Percentiles rank a stretch among this genome's conserved stretches.
phyloP scores from a whole-genome alignment of 2,888 invertebrate genomes.

The Polymixis flavicincta region DNA sequence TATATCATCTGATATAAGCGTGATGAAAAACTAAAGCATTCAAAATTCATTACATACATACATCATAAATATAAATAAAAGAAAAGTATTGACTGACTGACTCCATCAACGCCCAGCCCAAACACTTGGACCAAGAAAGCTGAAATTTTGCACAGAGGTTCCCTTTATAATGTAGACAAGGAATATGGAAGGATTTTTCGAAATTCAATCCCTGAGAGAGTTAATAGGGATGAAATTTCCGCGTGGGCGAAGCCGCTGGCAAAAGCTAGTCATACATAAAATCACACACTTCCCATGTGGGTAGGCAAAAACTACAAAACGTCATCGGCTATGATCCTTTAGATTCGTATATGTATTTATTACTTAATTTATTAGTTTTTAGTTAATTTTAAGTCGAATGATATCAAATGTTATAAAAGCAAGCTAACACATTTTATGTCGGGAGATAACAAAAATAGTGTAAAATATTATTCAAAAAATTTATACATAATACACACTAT shows the following conservation, averaged over 20 bases:
- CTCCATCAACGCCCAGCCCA: too few relatives aligned
- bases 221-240: too few relatives aligned
- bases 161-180: too few relatives aligned
- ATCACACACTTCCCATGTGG: too few relatives aligned
- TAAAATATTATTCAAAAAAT: not conserved
- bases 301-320: not conserved
- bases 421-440: not conserved
- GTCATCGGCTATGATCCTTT: not conserved
- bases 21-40: not conserved
- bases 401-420: not conserved
- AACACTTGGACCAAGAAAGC: too few relatives aligned
- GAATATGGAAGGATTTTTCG: too few relatives aligned
- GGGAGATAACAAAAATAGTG: not conserved
- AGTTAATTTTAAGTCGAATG: not conserved
- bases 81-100: too few relatives aligned
- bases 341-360: not conserved
- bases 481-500: slow-evolving; percentile 24
- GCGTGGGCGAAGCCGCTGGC: too few relatives aligned
- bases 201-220: too few relatives aligned
- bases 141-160: too few relatives aligned
- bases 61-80: too few relatives aligned
- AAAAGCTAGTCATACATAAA: too few relatives aligned
- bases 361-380: not conserved
- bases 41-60: not conserved
- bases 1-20: not conserved